Base-by-base conservation (phyloP, 2,797 vertebrate genomes). In the Balearica regulorum region DNA sequence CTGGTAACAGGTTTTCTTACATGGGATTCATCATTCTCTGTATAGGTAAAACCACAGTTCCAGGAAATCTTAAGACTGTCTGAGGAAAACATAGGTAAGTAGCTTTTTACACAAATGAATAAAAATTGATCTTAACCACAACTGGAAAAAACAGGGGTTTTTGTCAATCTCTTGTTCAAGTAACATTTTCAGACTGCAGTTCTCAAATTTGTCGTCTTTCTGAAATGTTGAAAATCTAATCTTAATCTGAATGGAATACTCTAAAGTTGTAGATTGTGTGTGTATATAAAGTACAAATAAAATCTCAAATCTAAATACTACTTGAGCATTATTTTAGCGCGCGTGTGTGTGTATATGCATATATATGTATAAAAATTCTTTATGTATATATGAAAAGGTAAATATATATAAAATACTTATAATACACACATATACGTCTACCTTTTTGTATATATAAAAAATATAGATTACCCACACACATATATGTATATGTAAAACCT, bases 41-140 rank as follows among this genome's bases (percentile, higher is more conserved):
- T 95, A 58, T 96, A 99, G 99, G 99, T 99, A 94, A 99, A 99
- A 97, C 99, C 99, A 94, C 99, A 99, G 93, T 99, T 99, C 95
- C 99, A 99, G 95, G 99, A 99, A 98, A 99, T 99, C 95, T 98
- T 99, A 97, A 98, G 99, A 90, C 98, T 99, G 11, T 99, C 99
- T 90, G 99, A 99, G 97, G 99, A 99, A 98, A 99, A 99, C 68
- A 98, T 99, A 89, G 99, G 99, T 99, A 97, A 98, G 99, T 97
- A 85, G 17, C 25, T 81, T 96, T 70, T 64, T 79, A 64, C 28
- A 93, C 64, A 66, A n/a, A 48, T 12, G 1, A 76, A n/a, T 91
- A 64, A 82, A 93, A 86, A 68, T 33, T 35, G 11, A 24, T 72
- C 18, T 55, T 60, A 80, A 55, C 20, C 7, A 13, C 24, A 69